Evolutionary conservation across 2,888 invertebrate species (phyloP).

Genomic region (Linnaemya tessellans): DNA sequence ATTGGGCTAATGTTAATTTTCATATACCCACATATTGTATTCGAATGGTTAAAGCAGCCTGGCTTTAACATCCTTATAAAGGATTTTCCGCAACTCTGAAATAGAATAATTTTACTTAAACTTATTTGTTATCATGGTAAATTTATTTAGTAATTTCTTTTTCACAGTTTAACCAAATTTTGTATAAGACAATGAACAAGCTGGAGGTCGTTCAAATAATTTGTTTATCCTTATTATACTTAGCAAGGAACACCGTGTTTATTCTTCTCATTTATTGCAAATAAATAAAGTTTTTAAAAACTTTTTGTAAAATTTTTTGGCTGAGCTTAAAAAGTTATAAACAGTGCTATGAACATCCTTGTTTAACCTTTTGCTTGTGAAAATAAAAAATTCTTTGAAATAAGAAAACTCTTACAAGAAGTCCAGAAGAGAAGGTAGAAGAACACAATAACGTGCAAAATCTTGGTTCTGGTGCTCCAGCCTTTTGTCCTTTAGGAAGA

Average conservation of each 20-base stretch:
- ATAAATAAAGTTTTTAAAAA: constrained; percentile 4
- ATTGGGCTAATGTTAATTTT: too few species aligned
- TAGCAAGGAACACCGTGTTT: background rate
- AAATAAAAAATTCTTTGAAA: background rate
- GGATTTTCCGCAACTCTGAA: too few species aligned
- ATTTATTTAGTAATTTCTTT: constrained; percentile 11
- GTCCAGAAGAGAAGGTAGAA: background rate
- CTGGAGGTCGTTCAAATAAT: background rate
- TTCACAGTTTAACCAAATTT: constrained; percentile 7
- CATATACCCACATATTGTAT: too few species aligned
- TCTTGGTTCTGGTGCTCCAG: background rate
- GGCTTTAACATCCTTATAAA: too few species aligned
- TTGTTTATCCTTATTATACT: constrained; percentile 21
- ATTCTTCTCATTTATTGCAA: background rate
- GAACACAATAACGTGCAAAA: background rate
- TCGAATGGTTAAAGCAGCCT: too few species aligned
- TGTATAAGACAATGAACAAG: constrained; percentile 7
- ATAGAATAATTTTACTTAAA: too few species aligned
- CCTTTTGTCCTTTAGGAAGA: background rate
- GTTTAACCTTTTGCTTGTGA: background rate
- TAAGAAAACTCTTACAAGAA: background rate
- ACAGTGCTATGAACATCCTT: constrained; percentile 20
- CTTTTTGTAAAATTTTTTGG: background rate
- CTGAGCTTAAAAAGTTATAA: background rate
- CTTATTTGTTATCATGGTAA: background rate